Percentiles rank a stretch among this genome's conserved stretches.
Conservation (phyloP, 2,888 invertebrate species). For the Phasia obesa region DNA sequence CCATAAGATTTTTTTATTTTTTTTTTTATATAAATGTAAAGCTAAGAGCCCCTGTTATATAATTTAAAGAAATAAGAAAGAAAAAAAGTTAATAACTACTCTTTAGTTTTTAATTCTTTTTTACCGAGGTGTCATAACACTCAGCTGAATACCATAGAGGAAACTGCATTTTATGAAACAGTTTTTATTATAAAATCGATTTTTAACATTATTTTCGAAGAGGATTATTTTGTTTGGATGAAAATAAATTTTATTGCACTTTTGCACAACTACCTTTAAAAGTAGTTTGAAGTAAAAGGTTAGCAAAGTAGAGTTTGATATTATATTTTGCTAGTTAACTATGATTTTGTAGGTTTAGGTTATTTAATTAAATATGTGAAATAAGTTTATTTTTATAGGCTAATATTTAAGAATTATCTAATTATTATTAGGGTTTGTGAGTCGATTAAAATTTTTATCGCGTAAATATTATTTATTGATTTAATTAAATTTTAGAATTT, state of each 20-base stretch:
- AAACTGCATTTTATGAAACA: conserved; percentile 34
- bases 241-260: neutral
- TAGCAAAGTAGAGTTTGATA: conserved; percentile 4
- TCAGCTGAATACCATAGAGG: neutral
- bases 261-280: neutral
- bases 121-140: conserved; percentile 27
- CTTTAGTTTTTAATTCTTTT: conserved; percentile 23
- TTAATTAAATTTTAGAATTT: too few species aligned
- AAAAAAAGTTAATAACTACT: conserved; percentile 33
- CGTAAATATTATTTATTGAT: too few species aligned
- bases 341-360: too few species aligned
- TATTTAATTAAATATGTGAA: too few species aligned
- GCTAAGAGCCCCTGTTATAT: conserved; percentile 16
- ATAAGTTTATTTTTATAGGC: too few species aligned
- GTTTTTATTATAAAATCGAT: conserved; percentile 39
- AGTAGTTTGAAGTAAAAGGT: conserved; percentile 3
- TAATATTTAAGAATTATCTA: too few species aligned
- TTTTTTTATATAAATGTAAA: neutral
- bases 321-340: too few species aligned
- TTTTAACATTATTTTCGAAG: conserved; percentile 2
- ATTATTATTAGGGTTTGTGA: too few species aligned
- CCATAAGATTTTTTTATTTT: conserved; percentile 43
- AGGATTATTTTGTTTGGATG: neutral
- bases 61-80: conserved; percentile 15
- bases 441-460: too few species aligned